Evolutionary conservation across 2,888 invertebrate species (phyloP).

Genomic region (Ametastegia equiseti): DNA sequence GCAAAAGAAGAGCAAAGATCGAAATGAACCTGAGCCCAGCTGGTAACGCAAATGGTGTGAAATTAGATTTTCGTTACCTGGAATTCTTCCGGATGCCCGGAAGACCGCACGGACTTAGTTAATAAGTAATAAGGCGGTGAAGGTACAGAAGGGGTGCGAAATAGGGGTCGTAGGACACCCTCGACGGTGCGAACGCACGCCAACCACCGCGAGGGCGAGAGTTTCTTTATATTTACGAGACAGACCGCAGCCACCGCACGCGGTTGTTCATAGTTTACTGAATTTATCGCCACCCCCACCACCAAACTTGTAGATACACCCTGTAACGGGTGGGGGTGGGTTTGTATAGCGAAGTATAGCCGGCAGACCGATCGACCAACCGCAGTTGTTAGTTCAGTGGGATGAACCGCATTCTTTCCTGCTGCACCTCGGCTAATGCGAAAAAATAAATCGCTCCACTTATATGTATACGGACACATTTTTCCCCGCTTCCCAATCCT

Average conservation of each 20-base stretch:
- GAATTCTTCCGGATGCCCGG: background rate
- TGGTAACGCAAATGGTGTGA: background rate
- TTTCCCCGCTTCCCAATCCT: background rate
- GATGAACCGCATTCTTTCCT: constrained; percentile 3
- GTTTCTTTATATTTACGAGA: constrained; percentile 36
- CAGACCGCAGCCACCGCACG: constrained; percentile 17
- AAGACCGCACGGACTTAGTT: background rate
- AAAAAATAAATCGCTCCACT: constrained; percentile 15
- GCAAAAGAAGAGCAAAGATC: background rate
- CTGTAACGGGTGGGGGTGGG: too few relatives aligned
- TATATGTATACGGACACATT: background rate
- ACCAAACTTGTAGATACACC: background rate
- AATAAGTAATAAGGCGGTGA: constrained; percentile 14
- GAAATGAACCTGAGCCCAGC: background rate
- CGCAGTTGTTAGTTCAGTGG: constrained; percentile 13
- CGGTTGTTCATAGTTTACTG: constrained; percentile 41
- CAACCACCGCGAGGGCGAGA: background rate
- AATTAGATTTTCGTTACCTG: constrained; percentile 8
- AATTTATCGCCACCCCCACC: constrained; percentile 21
- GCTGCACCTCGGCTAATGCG: background rate
- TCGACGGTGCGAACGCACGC: constrained; percentile 1
- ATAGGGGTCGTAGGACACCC: constrained; percentile 1
- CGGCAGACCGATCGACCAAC: background rate
- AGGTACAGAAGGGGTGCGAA: background rate
- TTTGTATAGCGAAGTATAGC: background rate